These are phyloP conservation scores for Solenopsis invicta DNA, from an alignment of 1,140 invertebrate species.

Conservation along the genomic window DNA sequence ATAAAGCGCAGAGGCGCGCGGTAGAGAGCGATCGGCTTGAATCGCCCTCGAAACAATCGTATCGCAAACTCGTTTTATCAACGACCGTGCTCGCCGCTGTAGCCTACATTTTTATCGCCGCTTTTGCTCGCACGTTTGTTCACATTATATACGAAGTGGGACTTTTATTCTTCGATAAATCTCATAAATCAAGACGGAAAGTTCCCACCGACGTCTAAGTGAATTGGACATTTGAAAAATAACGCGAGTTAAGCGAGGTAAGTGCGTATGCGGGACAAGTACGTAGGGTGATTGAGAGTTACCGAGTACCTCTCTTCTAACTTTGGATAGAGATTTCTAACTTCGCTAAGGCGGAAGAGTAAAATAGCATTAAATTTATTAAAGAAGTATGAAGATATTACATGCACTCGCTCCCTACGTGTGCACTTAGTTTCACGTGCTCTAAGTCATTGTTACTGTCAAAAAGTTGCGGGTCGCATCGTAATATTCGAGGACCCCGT, in stretches of 20 bases:
- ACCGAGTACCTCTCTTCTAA: conserved; percentile 40
- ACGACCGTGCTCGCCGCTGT: conserved; percentile 4
- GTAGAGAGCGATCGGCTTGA: conserved; percentile 34
- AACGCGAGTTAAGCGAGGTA: conserved; percentile 36
- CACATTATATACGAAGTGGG: conserved; percentile 17
- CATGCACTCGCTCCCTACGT: conserved; percentile 15
- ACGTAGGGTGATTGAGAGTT: conserved; percentile 53
- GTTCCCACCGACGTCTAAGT: conserved; percentile 3
- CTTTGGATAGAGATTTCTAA: conserved; percentile 47
- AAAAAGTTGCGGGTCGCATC: conserved; percentile 29
- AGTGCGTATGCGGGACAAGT: conserved; percentile 24
- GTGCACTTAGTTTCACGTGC: neutral
- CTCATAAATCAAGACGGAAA: conserved; percentile 35
- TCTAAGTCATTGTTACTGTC: conserved; percentile 33
- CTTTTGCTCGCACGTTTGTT: conserved; percentile 33
- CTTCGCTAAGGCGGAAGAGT: conserved; percentile 31
- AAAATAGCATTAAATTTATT: conserved; percentile 62
- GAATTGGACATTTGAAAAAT: conserved; percentile 47
- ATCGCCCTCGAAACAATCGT: conserved; percentile 57
- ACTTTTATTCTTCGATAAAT: conserved; percentile 41
- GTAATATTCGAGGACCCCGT: conserved; percentile 2
- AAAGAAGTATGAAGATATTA: conserved; percentile 49
- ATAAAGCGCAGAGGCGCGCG: conserved; percentile 46
- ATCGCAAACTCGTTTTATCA: conserved; percentile 63
- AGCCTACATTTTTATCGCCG: conserved; percentile 57